Base-by-base conservation (phyloP, 2,797 vertebrate genomes). In the Crenichthys baileyi region DNA sequence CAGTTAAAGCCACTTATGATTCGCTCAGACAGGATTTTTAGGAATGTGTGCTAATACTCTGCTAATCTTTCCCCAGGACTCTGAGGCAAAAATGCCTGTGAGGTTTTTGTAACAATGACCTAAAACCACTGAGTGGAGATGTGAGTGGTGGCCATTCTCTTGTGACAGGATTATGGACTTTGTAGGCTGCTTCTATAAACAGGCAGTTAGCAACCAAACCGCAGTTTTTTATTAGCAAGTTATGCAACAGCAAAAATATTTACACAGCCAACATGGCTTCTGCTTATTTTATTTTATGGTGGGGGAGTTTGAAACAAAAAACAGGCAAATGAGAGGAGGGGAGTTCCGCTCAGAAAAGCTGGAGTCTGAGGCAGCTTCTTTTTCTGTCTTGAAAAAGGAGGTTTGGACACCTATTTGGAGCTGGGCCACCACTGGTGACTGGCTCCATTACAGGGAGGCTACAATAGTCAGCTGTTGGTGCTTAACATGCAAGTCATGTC, bases 401-500 rank as follows among this genome's bases (percentile, higher is more conserved):
- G 88, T 86, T 89, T 90, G 87, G 85, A 87, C 90, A 85, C 72
- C 89, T 94, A 93, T 95, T 93, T 93, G 88, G 85, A 89, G 79
- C 79, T 83, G 92, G 94, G 93, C 90, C 93, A 86, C 83, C 81
- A 77, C 84, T 77, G 89, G 75, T 85, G 89, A 90, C 93, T 88
- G 90, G 90, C 87, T 91, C 78, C 70, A 83, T 92, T 92, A 92
- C 91, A 90, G 88, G 13, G 79, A 87, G 90, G 86, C 83, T 89
- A 82, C 88, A 90, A 81, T 78, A 90, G 90, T 91, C 92, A 90
- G 89, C 89, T 90, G 92, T 87, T 91, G 91, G 83, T 90, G 85
- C 87, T 93, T 95, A 93, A 92, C 91, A 94, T 93, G 90, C 90
- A 87, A 91, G 93, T 91, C 89, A 79, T 84, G 90, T 86, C 50